phyloP scores from a whole-genome alignment of 2,113 vertebrate species.

The Fukomys damarensis region DNA sequence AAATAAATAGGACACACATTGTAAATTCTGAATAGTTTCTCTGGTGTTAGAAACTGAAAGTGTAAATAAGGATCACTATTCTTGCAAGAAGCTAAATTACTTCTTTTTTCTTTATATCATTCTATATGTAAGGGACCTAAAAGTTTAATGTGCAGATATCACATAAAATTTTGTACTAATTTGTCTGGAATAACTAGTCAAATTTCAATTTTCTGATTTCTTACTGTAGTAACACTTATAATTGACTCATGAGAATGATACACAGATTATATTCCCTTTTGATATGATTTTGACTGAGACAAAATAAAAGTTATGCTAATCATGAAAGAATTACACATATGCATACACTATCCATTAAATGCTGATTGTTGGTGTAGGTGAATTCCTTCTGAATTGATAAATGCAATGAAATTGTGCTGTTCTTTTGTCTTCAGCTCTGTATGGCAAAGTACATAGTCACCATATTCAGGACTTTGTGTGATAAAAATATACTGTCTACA shows the following conservation, averaged over 20 bases:
- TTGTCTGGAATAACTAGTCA: not conserved
- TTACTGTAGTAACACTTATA: not conserved
- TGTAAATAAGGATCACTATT: not conserved
- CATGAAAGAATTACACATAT: not conserved
- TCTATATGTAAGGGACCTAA: not conserved
- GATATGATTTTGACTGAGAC: conserved; percentile 9
- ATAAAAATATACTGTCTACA: not conserved
- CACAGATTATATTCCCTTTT: not conserved
- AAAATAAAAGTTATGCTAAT: not conserved
- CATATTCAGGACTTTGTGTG: not conserved
- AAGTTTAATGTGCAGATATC: not conserved
- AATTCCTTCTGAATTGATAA: conserved; percentile 42
- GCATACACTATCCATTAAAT: not conserved
- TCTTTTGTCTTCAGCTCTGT: not conserved
- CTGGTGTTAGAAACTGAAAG: no score
- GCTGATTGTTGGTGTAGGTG: not conserved
- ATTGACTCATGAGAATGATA: not conserved
- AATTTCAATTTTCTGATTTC: not conserved
- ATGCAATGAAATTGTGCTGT: not conserved
- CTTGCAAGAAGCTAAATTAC: not conserved
- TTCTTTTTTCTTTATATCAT: not conserved
- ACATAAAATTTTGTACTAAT: not conserved
- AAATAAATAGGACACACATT: no score
- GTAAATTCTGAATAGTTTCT: no score
- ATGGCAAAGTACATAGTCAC: not conserved